Evolutionary conservation across 2,113 vertebrate genomes (phyloP).

Genomic region (Puma concolor): DNA sequence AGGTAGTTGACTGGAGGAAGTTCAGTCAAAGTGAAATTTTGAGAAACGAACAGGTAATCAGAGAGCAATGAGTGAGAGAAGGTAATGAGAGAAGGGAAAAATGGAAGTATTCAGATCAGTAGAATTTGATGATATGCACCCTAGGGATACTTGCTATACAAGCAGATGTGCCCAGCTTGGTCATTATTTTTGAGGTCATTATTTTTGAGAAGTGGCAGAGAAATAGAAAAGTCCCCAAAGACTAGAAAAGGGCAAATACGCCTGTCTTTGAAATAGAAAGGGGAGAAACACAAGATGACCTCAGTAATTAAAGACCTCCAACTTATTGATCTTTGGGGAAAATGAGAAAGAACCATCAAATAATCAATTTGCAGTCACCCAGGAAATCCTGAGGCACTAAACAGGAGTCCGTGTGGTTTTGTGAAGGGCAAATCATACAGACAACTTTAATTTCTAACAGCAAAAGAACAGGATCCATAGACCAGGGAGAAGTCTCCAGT

Average conservation of each 20-base stretch:
- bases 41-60: constrained; percentile 6
- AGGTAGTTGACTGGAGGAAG: neutral
- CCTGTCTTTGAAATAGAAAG: constrained; percentile 33
- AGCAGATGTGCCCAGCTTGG: constrained; percentile 44
- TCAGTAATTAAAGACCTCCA: constrained; percentile 58
- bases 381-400: constrained; percentile 24
- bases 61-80: constrained; percentile 31
- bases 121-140: neutral
- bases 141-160: neutral
- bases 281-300: neutral
- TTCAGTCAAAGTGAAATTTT: neutral
- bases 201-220: constrained; percentile 51
- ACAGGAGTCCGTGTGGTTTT: neutral
- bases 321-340: constrained; percentile 53
- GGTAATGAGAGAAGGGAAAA: neutral
- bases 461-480: neutral
- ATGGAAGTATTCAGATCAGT: neutral
- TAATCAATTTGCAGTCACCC: constrained; percentile 3
- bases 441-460: constrained; percentile 22
- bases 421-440: neutral
- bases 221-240: constrained; percentile 37
- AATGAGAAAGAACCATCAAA: constrained; percentile 18
- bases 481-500: neutral
- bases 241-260: constrained; percentile 41
- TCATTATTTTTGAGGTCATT: neutral